These are phyloP conservation scores for Popillia japonica DNA, from an alignment of 1,140 invertebrate genomes.

Conservation along the genomic window DNA sequence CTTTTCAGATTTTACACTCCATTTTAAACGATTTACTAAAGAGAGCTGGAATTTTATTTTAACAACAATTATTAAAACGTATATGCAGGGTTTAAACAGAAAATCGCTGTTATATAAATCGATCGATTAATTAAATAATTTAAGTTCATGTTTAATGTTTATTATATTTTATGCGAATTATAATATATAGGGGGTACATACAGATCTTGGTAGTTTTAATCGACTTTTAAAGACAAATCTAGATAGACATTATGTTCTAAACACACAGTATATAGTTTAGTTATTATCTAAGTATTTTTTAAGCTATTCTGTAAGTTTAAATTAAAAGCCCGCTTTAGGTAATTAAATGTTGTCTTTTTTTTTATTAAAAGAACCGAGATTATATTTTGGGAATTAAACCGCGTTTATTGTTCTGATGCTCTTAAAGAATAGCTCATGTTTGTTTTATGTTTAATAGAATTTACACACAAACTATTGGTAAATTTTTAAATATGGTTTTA, in stretches of 20 bases:
- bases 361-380: neutral
- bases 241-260: neutral
- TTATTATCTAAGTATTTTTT: neutral
- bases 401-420: neutral
- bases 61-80: too few relatives aligned
- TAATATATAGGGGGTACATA: conserved; percentile 3
- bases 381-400: neutral
- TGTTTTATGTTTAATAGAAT: neutral
- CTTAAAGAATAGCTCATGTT: conserved; percentile 12
- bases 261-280: neutral
- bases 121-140: conserved; percentile 1
- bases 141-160: neutral
- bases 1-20: conserved; percentile 13
- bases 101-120: conserved; percentile 27
- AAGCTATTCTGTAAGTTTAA: conserved; percentile 27
- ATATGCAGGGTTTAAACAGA: neutral
- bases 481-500: neutral
- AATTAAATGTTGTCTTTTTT: neutral
- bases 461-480: neutral
- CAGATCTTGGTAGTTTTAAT: neutral
- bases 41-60: neutral
- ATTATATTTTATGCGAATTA: conserved; percentile 6
- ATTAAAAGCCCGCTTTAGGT: neutral
- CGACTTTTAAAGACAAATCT: neutral
- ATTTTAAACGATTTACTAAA: neutral